A percentile compares a stretch with the other conserved stretches of the same genome.
Evolutionary conservation across 2,888 invertebrate species (phyloP).

Genomic region (Allolobophora icterica): DNA sequence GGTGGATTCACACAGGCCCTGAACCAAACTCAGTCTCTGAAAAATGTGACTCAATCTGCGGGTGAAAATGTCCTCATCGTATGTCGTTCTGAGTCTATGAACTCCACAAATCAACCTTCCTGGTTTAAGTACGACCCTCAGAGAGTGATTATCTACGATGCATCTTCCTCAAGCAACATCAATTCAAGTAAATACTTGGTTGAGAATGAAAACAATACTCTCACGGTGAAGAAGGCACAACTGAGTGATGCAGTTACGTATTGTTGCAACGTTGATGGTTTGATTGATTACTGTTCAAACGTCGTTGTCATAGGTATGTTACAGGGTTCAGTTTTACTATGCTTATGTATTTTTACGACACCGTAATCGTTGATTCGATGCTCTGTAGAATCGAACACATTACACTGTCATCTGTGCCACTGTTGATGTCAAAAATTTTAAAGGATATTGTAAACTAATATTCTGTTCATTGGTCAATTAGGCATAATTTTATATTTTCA

Average conservation of each 20-base stretch:
- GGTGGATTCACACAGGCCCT: not conserved
- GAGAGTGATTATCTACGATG: not conserved
- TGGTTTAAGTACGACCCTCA: not conserved
- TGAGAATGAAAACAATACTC: no score
- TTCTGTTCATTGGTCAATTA: no score
- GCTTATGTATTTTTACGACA: no score
- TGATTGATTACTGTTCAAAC: not conserved
- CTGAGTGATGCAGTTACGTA: not conserved
- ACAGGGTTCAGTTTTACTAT: not conserved
- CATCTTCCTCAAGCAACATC: not conserved
- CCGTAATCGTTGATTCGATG: not conserved
- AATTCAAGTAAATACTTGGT: not conserved
- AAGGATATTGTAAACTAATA: no score
- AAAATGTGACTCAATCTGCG: not conserved
- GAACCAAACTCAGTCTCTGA: not conserved
- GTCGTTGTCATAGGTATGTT: not conserved
- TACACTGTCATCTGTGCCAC: not conserved
- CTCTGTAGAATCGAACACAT: not conserved
- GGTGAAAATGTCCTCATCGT: not conserved
- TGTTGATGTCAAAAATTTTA: no score
- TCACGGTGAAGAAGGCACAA: not conserved
- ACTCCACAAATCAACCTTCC: not conserved
- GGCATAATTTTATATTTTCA: no score
- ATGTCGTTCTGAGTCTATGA: not conserved
- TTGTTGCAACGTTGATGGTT: not conserved